Evolutionary conservation across 2,797 vertebrate genomes (phyloP), one percentile per base, ranked within the genome.

Genomic region (Lacerta agilis): DNA sequence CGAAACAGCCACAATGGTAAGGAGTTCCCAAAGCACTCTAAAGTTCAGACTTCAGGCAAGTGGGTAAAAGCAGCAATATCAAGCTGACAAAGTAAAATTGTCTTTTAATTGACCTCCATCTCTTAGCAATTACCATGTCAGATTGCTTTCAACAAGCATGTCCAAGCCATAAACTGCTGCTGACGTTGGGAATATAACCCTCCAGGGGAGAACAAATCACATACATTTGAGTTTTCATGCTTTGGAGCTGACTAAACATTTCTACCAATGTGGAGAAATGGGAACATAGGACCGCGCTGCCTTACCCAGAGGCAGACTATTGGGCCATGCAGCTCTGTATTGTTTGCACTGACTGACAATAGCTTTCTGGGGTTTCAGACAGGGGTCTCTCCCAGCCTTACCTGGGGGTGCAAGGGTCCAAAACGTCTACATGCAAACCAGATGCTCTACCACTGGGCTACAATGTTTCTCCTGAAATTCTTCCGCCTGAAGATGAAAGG

Each of bases 11-110:
- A n/a, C 58, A 3, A 17, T 20, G 71, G 8, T 29, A 72, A 64
- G 18, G 76, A n/a, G 87, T 55, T 94, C 73, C 90, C 88, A 43
- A 86, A 86, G 81, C 73, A 88, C 41, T 88, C 72, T 91, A 89
- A 85, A 66, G 23, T 73, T 79, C n/a, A 43, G 77, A 67, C 75
- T 67, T 55, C 77, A 83, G 4, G 10, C 55, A 87, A 79, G 69
- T 87, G 80, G 27, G 38, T 83, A 90, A 90, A 86, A 87, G 87
- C 83, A 73, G 67, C 77, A 80, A 38, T 41, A 79, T 83, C 76
- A 75, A 84, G 89, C 85, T 58, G 76, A 87, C 55, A 87, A 67
- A 79, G 81, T 87, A 83, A 72, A 79, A 79, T 29, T 75, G 67
- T 13, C 17, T 87, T 87, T 90, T 90, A 90, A 84, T 90, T 90